Evolutionary conservation across 1,140 invertebrate species (phyloP).

Genomic region (Penaeus vannamei): DNA sequence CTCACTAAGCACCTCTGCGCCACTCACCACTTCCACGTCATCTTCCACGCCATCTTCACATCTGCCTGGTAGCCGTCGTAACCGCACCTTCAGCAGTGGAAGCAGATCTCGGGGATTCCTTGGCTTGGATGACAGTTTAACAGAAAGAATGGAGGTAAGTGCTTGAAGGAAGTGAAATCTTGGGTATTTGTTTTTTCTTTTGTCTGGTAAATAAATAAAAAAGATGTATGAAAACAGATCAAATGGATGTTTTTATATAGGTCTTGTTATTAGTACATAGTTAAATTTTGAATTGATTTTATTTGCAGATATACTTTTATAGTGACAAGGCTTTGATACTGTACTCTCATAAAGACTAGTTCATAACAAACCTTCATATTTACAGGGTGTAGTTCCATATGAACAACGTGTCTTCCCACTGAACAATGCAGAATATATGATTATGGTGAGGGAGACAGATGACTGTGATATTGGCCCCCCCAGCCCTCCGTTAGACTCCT

Average conservation of each 20-base stretch:
- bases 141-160: conserved; percentile 55
- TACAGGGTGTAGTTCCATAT: conserved; percentile 76
- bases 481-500: conserved; percentile 56
- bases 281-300: too few relatives aligned
- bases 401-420: conserved; percentile 83
- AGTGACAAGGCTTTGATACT: too few relatives aligned
- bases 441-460: conserved; percentile 78
- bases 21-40: conserved; percentile 11
- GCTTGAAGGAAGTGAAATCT: conserved; percentile 50
- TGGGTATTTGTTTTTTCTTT: background rate
- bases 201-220: background rate
- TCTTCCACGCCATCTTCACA: background rate
- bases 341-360: background rate
- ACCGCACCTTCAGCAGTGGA: conserved; percentile 9
- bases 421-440: conserved; percentile 79
- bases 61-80: too few relatives aligned
- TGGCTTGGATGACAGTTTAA: conserved; percentile 71
- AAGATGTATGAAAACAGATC: too few relatives aligned
- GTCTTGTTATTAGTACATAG: too few relatives aligned
- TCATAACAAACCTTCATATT: conserved; percentile 44
- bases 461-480: conserved; percentile 55
- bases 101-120: conserved; percentile 64
- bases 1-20: background rate
- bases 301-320: too few relatives aligned
- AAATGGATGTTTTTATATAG: too few relatives aligned